Conservation (phyloP, 2,888 invertebrate genomes). For the Gymnoscelis rufifasciata region DNA sequence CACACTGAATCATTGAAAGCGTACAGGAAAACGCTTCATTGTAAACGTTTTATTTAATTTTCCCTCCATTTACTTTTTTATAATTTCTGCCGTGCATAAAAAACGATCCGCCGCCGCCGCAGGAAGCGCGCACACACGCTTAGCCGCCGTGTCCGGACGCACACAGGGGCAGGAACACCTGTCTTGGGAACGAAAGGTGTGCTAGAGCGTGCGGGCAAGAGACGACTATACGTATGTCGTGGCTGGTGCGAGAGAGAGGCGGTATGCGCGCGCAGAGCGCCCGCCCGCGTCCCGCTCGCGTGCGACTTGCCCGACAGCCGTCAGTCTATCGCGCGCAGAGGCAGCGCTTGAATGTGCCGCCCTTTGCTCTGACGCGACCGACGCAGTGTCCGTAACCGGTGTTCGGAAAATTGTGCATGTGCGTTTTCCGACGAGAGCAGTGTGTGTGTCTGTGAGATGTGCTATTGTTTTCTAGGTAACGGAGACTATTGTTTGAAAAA, state of each 20-base stretch:
- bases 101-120: conserved; percentile 76
- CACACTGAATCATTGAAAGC: conserved; percentile 74
- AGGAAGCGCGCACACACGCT: conserved; percentile 70
- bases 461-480: conserved; percentile 79
- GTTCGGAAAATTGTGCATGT: conserved; percentile 79
- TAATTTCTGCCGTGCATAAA: conserved; percentile 77
- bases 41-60: conserved; percentile 79
- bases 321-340: conserved; percentile 76
- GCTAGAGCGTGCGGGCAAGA: conserved; percentile 60
- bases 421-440: conserved; percentile 76
- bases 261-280: conserved; percentile 68
- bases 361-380: conserved; percentile 70
- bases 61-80: conserved; percentile 79
- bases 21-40: conserved; percentile 78
- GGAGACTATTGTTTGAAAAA: conserved; percentile 52
- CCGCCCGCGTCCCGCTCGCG: conserved; percentile 70
- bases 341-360: conserved; percentile 68
- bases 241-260: conserved; percentile 53
- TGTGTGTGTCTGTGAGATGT: conserved; percentile 78
- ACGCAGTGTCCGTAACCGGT: conserved; percentile 76
- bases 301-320: conserved; percentile 52
- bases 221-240: conserved; percentile 47
- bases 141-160: conserved; percentile 57
- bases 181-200: conserved; percentile 78
- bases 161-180: conserved; percentile 73